These are phyloP conservation scores for Andrena hattorfiana DNA, from an alignment of 2,888 invertebrate species.

Conservation along the genomic window DNA sequence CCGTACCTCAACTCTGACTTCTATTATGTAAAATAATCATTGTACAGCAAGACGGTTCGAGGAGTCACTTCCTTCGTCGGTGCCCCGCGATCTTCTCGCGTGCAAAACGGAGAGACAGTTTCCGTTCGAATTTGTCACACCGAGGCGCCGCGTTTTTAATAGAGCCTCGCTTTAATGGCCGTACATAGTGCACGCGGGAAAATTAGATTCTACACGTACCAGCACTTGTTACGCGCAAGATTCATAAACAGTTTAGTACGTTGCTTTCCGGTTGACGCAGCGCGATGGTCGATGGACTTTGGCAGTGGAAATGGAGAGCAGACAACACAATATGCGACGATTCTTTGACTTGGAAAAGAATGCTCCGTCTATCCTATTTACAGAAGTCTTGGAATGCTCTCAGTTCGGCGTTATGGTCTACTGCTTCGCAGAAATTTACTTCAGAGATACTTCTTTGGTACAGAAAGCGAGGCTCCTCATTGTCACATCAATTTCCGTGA, in stretches of 20 bases:
- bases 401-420: too few species aligned
- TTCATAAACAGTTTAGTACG: constrained; percentile 13
- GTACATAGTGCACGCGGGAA: neutral
- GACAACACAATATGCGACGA: neutral
- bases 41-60: neutral
- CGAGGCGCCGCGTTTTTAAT: constrained; percentile 8
- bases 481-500: too few species aligned
- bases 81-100: constrained; percentile 8
- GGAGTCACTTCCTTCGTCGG: neutral
- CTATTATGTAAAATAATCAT: neutral
- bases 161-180: constrained; percentile 15
- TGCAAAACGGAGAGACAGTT: constrained; percentile 4
- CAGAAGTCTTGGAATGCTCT: neutral
- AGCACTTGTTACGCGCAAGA: constrained; percentile 7
- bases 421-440: too few species aligned
- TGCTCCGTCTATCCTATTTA: neutral
- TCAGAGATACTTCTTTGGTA: too few species aligned
- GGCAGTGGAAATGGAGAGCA: neutral
- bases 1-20: constrained; percentile 17
- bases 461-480: too few species aligned
- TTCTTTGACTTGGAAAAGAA: neutral
- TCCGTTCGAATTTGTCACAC: constrained; percentile 4
- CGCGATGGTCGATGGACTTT: neutral
- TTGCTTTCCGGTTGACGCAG: neutral
- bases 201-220: constrained; percentile 14